Base-by-base conservation (phyloP, 2,797 vertebrate genomes). In the Dryobates pubescens region DNA sequence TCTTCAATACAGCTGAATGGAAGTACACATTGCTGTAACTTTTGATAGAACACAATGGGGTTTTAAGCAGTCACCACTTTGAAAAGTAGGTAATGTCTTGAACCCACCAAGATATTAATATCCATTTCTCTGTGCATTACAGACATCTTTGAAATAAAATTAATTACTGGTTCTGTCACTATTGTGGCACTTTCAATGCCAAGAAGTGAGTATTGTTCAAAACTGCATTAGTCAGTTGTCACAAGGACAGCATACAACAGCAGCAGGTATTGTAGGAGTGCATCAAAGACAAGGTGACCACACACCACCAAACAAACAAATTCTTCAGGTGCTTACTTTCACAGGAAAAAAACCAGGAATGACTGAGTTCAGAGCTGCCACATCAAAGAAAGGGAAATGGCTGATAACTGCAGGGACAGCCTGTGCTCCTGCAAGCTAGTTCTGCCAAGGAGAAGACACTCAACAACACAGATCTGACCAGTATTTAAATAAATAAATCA, bases 231-330 rank as follows among this genome's bases (percentile, higher is more conserved):
- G 9, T 56, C 32, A 72, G 36, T 23, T 82, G 73, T 41, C 45
- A 53, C 14, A 77, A 56, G 38, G 18, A 45, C 20, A 17, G 26
- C 43, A 53, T 6, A 30, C 0, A 6, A 62, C 9, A 72, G 30
- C 58, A 59, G 57, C 1, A 57, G 34, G 17, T 32, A 62, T 24
- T 27, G 27, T 9, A 73, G 67, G 7, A 78, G 11, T 1, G 0
- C 15, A 41, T 41, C 57, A 77, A 89, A 75, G 26, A 69, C 27
- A 63, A 23, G 7, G n/a, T 61, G 22, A 91, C 34, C 11, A 38
- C 7, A 30, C 10, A 78, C 13, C 29, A 74, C 9, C 30, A 49
- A 78, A 77, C 2, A 5, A 0, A 19, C 0, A 2, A 6, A 43
- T 58, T 87, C 79, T 79, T 82, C 54, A 64, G 62, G 51, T 17